Evolutionary conservation across 2,888 invertebrate genomes (phyloP).

Genomic region (Megastigmus dorsalis): DNA sequence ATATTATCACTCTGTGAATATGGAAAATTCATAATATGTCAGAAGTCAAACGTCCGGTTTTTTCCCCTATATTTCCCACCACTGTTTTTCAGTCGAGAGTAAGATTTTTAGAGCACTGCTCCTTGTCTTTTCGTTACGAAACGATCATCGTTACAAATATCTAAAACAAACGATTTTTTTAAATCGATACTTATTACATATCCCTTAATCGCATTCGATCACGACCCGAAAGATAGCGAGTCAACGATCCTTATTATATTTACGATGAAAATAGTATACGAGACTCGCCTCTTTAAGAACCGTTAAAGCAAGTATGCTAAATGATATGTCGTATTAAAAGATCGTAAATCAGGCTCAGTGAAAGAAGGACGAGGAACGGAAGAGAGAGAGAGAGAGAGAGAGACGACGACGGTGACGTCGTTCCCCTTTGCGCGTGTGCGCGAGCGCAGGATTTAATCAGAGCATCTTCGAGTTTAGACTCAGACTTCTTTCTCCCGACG

Average conservation of each 20-base stretch:
- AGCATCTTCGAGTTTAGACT: slow-evolving; percentile 54
- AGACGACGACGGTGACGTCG: background rate
- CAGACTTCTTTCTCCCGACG: slow-evolving; percentile 54
- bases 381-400: background rate
- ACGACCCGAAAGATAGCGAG: too few relatives aligned
- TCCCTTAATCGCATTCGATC: too few relatives aligned
- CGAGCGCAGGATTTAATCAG: slow-evolving; percentile 60
- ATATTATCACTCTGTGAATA: slow-evolving; percentile 4
- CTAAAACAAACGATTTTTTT: too few relatives aligned
- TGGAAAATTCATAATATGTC: slow-evolving; percentile 8
- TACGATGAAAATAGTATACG: background rate
- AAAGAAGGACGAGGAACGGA: slow-evolving; percentile 20
- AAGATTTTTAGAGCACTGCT: too few relatives aligned
- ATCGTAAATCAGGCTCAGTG: slow-evolving; percentile 25
- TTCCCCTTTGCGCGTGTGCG: slow-evolving; percentile 4
- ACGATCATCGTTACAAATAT: too few relatives aligned
- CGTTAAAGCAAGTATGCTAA: background rate
- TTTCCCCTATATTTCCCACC: too few relatives aligned
- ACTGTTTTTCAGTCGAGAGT: too few relatives aligned
- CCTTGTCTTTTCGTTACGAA: too few relatives aligned
- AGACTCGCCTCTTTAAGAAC: background rate
- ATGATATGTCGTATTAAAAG: slow-evolving; percentile 13
- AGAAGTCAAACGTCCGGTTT: background rate
- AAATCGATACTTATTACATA: too few relatives aligned
- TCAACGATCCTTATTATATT: too few relatives aligned